Evolutionary conservation across 2,888 invertebrate genomes (phyloP).

Genomic region (Caenorhabditis uteleia): DNA sequence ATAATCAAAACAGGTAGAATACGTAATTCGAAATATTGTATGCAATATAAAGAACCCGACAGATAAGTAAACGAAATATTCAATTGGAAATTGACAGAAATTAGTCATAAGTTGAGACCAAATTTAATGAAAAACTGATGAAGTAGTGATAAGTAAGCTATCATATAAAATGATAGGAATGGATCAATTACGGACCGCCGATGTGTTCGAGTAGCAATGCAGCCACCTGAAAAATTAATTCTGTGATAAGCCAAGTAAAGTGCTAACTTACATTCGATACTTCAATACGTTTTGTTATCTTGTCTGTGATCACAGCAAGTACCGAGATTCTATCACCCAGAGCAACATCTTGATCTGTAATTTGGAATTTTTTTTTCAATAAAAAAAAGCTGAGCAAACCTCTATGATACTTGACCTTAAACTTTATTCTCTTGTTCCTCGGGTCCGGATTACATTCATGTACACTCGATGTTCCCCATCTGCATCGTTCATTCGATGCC

Average conservation of each 20-base stretch:
- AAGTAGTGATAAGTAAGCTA: too few species aligned
- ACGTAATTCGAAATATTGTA: too few species aligned
- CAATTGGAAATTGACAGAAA: too few species aligned
- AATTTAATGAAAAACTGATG: too few species aligned
- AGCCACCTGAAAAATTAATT: too few species aligned
- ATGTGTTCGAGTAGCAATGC: not conserved
- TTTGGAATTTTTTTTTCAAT: not conserved
- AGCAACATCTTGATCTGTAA: slow-evolving; percentile 5
- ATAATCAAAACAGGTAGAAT: too few species aligned
- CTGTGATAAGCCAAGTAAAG: too few species aligned
- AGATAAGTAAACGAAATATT: too few species aligned
- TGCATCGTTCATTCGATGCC: not conserved
- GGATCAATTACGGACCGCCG: not conserved
- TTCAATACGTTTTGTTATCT: not conserved
- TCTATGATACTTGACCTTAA: slow-evolving; percentile 16
- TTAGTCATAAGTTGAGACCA: too few species aligned
- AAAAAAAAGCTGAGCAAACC: not conserved
- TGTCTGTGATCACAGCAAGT: slow-evolving; percentile 1
- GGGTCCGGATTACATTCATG: slow-evolving; percentile 1
- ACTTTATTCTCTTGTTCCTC: slow-evolving; percentile 9
- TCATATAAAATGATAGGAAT: not conserved
- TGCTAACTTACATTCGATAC: not conserved
- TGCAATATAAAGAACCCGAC: too few species aligned
- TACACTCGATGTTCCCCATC: slow-evolving; percentile 13
- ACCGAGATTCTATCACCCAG: slow-evolving; percentile 3